Evolutionary conservation across 2,888 invertebrate species (phyloP).

Genomic region (Axea sp.): DNA sequence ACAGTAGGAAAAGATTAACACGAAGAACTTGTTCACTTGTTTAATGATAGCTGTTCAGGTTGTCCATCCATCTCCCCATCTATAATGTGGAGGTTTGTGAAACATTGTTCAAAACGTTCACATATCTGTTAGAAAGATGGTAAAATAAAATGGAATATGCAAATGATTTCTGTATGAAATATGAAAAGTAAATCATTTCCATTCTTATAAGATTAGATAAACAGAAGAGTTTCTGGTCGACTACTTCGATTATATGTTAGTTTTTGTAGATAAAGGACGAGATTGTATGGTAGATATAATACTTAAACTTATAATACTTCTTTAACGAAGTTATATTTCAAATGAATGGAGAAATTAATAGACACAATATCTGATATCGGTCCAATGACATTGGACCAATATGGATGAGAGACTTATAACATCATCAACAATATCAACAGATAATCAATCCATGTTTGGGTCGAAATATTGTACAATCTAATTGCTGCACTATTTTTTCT

Average conservation of each 20-base stretch:
- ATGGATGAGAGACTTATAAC: constrained; percentile 16
- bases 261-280: constrained; percentile 20
- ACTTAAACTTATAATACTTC: constrained; percentile 16
- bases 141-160: constrained; percentile 36
- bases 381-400: constrained; percentile 7
- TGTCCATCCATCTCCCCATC: constrained; percentile 5
- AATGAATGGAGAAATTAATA: constrained; percentile 8
- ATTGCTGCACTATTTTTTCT: constrained; percentile 10
- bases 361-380: constrained; percentile 25
- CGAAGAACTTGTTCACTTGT: constrained; percentile 12
- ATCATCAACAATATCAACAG: constrained; percentile 21
- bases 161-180: constrained; percentile 31
- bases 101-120: constrained; percentile 27
- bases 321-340: constrained; percentile 12
- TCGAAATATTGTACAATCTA: constrained; percentile 1
- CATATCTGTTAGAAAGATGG: constrained; percentile 27
- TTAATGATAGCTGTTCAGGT: constrained; percentile 9
- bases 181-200: constrained; percentile 9
- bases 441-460: constrained; percentile 25
- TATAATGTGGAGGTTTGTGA: constrained; percentile 21
- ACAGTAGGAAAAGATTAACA: constrained; percentile 18
- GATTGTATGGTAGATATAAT: constrained; percentile 3
- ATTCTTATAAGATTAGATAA: constrained; percentile 24
- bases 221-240: constrained; percentile 17
- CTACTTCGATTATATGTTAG: constrained; percentile 17